A percentile compares a stretch with the other conserved stretches of the same genome.
These are phyloP conservation scores for Buceros bicornis DNA, from an alignment of 2,797 vertebrate genomes.

Conservation along the genomic window DNA sequence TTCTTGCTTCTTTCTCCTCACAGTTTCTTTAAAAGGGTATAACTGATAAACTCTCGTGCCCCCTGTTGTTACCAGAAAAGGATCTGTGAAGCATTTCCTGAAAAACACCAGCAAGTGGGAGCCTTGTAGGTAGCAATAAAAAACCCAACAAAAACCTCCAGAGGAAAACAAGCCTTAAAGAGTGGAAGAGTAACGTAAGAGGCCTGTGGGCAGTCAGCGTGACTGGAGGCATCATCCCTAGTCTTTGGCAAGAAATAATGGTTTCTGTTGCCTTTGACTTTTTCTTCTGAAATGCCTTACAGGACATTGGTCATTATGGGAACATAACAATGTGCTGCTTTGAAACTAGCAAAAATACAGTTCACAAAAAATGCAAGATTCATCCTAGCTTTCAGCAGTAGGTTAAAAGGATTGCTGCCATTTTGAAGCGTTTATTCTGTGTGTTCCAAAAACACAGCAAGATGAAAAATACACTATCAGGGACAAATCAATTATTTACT, in stretches of 20 bases:
- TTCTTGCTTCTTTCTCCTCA: background rate
- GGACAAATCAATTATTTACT: conserved; percentile 56
- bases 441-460: background rate
- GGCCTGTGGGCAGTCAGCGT: background rate
- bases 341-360: background rate
- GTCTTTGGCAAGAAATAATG: background rate
- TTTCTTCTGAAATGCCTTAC: background rate
- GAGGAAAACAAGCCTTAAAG: background rate
- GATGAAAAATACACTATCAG: background rate
- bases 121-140: background rate
- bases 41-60: background rate
- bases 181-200: accelerated
- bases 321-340: background rate
- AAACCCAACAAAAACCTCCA: background rate
- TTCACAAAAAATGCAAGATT: background rate
- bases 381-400: background rate
- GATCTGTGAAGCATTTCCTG: background rate
- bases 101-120: background rate
- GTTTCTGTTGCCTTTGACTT: background rate
- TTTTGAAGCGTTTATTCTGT: background rate
- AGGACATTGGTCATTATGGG: background rate
- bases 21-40: background rate
- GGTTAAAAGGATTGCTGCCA: background rate
- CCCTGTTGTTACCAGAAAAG: background rate
- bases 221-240: background rate